Conservation (phyloP, 2,888 invertebrate genomes). For the Apodemia zela region DNA sequence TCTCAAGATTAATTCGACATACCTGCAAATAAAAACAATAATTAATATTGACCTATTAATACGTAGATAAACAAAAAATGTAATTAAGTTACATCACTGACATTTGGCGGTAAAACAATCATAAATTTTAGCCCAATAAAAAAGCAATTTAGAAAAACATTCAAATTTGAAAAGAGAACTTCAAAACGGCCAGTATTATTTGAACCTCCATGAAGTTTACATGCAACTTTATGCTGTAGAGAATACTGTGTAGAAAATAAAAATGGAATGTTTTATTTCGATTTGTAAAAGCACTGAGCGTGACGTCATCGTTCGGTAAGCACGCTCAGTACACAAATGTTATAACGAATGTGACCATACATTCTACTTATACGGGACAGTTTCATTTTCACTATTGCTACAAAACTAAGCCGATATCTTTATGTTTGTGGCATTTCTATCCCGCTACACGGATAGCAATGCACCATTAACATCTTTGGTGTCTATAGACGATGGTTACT, state of each 20-base stretch:
- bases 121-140: conserved; percentile 76
- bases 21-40: conserved; percentile 39
- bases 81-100: conserved; percentile 34
- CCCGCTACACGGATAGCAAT: too few relatives aligned
- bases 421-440: too few relatives aligned
- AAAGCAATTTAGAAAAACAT: conserved; percentile 73
- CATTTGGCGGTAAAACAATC: conserved; percentile 63
- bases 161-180: conserved; percentile 64
- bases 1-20: conserved; percentile 26
- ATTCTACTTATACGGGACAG: neutral
- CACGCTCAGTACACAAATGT: conserved; percentile 62
- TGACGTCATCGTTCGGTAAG: conserved; percentile 74
- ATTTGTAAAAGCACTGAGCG: conserved; percentile 51
- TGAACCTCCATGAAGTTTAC: conserved; percentile 36
- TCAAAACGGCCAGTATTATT: conserved; percentile 37
- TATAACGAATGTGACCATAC: conserved; percentile 31
- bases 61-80: neutral
- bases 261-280: conserved; percentile 33
- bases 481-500: too few relatives aligned
- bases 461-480: too few relatives aligned
- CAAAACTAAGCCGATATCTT: too few relatives aligned
- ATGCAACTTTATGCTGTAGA: conserved; percentile 33
- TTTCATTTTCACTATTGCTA: neutral
- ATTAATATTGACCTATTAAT: conserved; percentile 40
- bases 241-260: conserved; percentile 35